phyloP scores from a whole-genome alignment of 2,797 vertebrate genomes.

The Sebastes hubbsi region DNA sequence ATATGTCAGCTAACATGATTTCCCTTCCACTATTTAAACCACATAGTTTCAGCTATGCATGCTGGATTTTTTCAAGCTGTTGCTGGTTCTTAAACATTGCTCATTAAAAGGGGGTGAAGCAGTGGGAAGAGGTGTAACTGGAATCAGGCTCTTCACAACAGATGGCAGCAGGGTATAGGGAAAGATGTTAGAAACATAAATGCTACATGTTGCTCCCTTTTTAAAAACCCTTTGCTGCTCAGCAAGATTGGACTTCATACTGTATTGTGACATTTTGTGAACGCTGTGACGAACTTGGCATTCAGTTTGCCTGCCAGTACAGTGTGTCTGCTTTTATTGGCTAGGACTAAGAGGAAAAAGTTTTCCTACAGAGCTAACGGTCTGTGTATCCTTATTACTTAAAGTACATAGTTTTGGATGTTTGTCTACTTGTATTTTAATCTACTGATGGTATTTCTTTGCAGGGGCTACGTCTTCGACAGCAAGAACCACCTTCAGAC shows the following conservation, averaged over 20 bases:
- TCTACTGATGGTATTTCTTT: conserved; percentile 18
- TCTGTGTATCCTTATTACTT: neutral
- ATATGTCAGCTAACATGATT: neutral
- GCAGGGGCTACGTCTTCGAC: conserved; percentile 91
- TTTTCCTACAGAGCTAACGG: neutral
- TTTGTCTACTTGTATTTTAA: neutral
- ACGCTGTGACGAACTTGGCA: neutral
- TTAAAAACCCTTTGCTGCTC: neutral
- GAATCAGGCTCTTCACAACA: neutral
- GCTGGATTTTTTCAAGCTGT: neutral
- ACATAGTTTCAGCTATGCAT: neutral
- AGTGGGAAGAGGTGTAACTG: neutral
- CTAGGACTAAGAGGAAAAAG: neutral
- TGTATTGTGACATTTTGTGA: neutral
- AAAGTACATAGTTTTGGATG: neutral
- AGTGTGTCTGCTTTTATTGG: neutral
- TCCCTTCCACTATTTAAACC: neutral
- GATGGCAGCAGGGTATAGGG: neutral
- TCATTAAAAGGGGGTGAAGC: neutral
- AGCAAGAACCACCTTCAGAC: conserved; percentile 92
- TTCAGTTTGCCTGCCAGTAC: neutral
- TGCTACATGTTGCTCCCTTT: neutral
- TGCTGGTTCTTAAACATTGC: neutral
- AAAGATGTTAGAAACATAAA: neutral
- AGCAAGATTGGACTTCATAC: neutral